Evolutionary conservation across 2,888 invertebrate genomes (phyloP), one percentile per base, ranked within the genome.

Genomic region (Colostygia pectinataria): DNA sequence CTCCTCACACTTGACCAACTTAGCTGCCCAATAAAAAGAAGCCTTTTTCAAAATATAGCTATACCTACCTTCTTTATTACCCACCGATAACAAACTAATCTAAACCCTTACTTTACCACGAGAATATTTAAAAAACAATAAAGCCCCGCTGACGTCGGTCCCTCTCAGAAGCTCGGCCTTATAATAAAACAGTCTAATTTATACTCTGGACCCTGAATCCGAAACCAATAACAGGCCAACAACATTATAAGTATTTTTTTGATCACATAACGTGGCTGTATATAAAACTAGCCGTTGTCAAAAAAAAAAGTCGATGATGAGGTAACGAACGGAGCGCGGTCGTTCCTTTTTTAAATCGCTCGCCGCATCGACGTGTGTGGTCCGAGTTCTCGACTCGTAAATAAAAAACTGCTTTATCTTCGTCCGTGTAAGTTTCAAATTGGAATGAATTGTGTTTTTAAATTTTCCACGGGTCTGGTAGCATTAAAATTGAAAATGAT

Each of bases 261-360:
- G 47, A 48, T 47, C 52, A 47, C 48, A 48, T 59, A 59, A 55
- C 66, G 41, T 53, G 68, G 65, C 81, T 85, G 83, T 86, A 82
- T 86, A 84, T 85, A 77, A 78, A 79, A 74, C 83, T 85, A 83
- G 84, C 76, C 76, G 39, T 45, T 37, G 59, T 47, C 49, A 84
- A 75, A 81, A 77, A 81, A 82, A 77, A 75, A 83, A 81, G 68
- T 74, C 80, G 78, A 80, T 81, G 87, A 87, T 88, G 88, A 88
- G 86, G 88, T 85, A 88, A 88, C 89, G 87, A 87, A 84, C 84
- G 84, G 83, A 83, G 85, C 84, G 83, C 86, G 83, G 81, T 85
- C 82, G 82, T 89, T 87, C 86, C 78, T 89, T 89, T 89, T 88
- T 89, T 83, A 83, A 85, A 84, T 80, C 71, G 73, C 71, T 68